Percentiles rank a stretch among this genome's conserved stretches.
Evolutionary conservation across 2,888 invertebrate genomes (phyloP).

Genomic region (Cotesia congregata): DNA sequence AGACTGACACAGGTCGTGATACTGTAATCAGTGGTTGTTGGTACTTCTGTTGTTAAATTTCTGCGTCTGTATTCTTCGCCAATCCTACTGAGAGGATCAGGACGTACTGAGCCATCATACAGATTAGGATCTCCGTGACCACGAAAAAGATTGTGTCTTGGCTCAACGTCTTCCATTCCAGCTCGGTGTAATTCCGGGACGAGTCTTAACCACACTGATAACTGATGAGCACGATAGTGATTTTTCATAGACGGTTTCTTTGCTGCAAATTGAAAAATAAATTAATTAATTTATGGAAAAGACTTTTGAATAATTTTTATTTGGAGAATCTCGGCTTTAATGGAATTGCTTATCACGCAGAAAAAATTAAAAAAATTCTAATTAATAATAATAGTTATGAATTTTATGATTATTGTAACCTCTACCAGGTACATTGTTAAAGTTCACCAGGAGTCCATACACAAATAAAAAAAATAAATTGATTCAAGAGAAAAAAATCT

Average conservation of each 20-base stretch:
- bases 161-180: conserved; percentile 90
- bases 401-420: too few species aligned
- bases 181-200: conserved; percentile 92
- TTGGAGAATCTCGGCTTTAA: too few species aligned
- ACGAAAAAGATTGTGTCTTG: conserved; percentile 89
- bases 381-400: too few species aligned
- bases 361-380: too few species aligned
- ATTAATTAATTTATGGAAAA: neutral
- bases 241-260: conserved; percentile 92
- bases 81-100: conserved; percentile 83
- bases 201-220: conserved; percentile 94
- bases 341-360: too few species aligned
- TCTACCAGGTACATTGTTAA: too few species aligned
- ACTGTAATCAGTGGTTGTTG: conserved; percentile 80
- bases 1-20: conserved; percentile 81
- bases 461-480: too few species aligned
- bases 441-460: too few species aligned
- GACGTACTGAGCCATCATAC: conserved; percentile 90
- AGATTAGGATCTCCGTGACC: conserved; percentile 90
- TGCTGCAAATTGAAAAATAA: conserved; percentile 74
- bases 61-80: conserved; percentile 75
- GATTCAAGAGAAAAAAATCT: too few species aligned
- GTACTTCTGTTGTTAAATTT: conserved; percentile 76
- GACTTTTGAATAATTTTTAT: neutral
- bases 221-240: conserved; percentile 94